Evolutionary conservation across 2,797 vertebrate species (phyloP), one percentile per base, ranked within the genome.

Genomic region (Enteromius afrohamiltoni): DNA sequence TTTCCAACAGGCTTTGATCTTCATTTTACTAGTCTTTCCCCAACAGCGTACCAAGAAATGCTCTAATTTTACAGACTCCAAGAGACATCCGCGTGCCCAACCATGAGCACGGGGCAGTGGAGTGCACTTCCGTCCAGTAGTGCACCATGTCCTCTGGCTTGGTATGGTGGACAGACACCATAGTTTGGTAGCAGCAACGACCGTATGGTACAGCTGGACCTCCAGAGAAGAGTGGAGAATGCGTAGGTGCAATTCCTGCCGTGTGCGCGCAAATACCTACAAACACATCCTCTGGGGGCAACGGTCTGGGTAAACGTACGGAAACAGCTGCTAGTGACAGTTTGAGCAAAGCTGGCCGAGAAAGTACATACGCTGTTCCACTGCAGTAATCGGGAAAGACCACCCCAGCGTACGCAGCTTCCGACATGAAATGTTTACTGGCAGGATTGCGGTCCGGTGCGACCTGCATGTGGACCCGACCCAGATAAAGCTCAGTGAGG

Each of bases 371-470:
- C 0, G 96, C 93, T 0, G 96, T 96, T 9, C 97, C 97, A 0
- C 97, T 97, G 93, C 96, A 97, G 62, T 98, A 98, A 65, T 96
- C 95, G 0, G 97, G 97, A 23, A 95, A 97, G 5, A 92, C 90
- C 0, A 89, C 86, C 0, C 85, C 79, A 0, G 92, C 89, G 88
- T 95, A 97, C 7, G 91, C 91, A 0, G 91, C 84, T 0, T 90
- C 77, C 0, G 96, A 92, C 7, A 95, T 88, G 29, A 93, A 95
- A 90, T 97, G 96, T 51, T 91, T 94, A 77, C 92, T 91, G 1
- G 87, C 86, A 0, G 94, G 94, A 62, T 95, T 88, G 0, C 95
- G 92, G 65, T 92, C 84, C 0, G 96, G 96, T 0, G 83, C 83
- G 31, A 96, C 96, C 0, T 85, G 80, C 77, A 95, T 93, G 82